Evolutionary conservation across 2,113 vertebrate genomes (phyloP).

Genomic region (Ascaphus truei): DNA sequence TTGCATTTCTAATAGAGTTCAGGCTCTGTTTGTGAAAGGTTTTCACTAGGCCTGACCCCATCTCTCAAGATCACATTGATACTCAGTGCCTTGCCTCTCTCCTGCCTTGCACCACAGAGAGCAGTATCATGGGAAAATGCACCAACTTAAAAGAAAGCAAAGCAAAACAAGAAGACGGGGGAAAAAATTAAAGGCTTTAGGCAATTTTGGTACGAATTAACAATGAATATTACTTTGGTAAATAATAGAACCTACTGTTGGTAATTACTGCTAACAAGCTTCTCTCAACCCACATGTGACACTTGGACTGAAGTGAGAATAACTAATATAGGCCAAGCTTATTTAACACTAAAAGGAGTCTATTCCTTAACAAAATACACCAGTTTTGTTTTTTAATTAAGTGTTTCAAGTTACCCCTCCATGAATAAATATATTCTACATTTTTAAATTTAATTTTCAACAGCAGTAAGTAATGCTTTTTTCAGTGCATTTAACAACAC

Average conservation of each 20-base stretch:
- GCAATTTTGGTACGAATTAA: conserved; percentile 82
- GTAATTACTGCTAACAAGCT: conserved; percentile 84
- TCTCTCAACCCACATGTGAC: conserved; percentile 68
- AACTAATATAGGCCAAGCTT: conserved; percentile 66
- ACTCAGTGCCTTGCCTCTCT: conserved; percentile 57
- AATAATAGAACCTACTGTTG: conserved; percentile 79
- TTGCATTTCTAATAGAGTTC: conserved; percentile 92
- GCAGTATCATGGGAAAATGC: conserved; percentile 83
- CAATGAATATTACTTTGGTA: conserved; percentile 80
- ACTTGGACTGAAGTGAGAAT: conserved; percentile 72
- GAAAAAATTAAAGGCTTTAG: conserved; percentile 69
- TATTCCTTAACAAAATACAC: conserved; percentile 61
- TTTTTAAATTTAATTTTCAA: background rate
- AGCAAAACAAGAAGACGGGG: conserved; percentile 58
- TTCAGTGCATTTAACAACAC: background rate
- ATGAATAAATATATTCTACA: background rate
- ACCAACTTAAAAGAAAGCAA: conserved; percentile 66
- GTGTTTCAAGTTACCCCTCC: background rate
- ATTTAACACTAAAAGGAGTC: conserved; percentile 65
- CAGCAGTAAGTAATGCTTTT: too few species aligned
- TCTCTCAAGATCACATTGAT: conserved; percentile 75
- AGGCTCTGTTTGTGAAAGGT: conserved; percentile 81
- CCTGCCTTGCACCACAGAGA: conserved; percentile 57
- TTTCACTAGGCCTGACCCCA: conserved; percentile 77
- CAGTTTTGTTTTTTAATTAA: conserved; percentile 40